These are phyloP conservation scores for Cavia aperea DNA, from an alignment of 2,113 vertebrate species.

Conservation along the genomic window DNA sequence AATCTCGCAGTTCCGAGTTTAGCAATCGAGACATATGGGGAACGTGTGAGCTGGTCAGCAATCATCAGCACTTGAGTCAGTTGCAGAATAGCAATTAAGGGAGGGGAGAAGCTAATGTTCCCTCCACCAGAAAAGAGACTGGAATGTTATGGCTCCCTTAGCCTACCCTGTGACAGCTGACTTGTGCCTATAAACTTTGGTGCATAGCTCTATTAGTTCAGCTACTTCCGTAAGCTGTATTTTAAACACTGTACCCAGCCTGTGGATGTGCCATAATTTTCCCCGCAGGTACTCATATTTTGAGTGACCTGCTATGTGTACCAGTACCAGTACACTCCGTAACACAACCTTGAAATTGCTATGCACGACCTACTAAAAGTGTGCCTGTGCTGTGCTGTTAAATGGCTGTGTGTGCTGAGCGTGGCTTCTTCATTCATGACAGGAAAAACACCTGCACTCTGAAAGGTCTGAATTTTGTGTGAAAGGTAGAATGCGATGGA, in stretches of 20 bases:
- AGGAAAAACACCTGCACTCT: conserved; percentile 49
- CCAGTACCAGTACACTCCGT: conserved; percentile 44
- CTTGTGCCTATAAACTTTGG: conserved; percentile 72
- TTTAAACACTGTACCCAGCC: conserved; percentile 65
- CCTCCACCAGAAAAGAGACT: conserved; percentile 69
- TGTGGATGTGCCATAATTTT: conserved; percentile 44
- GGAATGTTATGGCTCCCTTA: conserved; percentile 69
- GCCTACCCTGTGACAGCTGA: conserved; percentile 68
- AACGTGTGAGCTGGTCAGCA: conserved; percentile 73
- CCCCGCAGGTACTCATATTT: conserved; percentile 55
- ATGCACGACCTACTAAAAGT: conserved; percentile 39
- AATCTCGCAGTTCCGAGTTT: conserved; percentile 66
- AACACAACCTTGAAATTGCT: conserved; percentile 60
- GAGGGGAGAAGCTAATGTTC: conserved; percentile 66
- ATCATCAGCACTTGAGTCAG: conserved; percentile 69
- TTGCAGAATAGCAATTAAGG: conserved; percentile 75
- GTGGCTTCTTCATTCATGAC: conserved; percentile 18
- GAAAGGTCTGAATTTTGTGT: conserved; percentile 55
- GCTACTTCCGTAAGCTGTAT: conserved; percentile 68
- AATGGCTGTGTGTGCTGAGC: conserved; percentile 51
- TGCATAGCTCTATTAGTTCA: conserved; percentile 63
- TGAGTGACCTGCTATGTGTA: conserved; percentile 42
- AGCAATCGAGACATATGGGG: conserved; percentile 76
- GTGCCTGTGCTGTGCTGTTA: conserved; percentile 32
- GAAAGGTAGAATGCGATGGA: background rate